Evolutionary conservation across 1,140 invertebrate genomes (phyloP).

Genomic region (Agraylea sexmaculata): DNA sequence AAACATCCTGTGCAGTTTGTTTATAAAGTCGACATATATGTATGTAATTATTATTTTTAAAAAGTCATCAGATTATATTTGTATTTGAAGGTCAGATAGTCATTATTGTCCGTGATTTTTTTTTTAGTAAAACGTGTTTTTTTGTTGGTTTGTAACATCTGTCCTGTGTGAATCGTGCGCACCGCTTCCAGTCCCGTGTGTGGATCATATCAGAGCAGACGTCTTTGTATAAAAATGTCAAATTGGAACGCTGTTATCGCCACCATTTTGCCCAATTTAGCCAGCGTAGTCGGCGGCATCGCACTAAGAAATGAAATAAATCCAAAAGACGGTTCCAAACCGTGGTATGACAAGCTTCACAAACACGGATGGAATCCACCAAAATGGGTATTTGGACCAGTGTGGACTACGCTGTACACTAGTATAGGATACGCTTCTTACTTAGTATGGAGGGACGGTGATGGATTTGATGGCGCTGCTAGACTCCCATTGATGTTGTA

Average conservation of each 20-base stretch:
- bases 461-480: conserved; percentile 46
- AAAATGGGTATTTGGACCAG: conserved; percentile 62
- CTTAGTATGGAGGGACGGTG: conserved; percentile 61
- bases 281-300: conserved; percentile 25
- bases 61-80: too few relatives aligned
- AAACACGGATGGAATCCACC: conserved; percentile 67
- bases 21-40: too few relatives aligned
- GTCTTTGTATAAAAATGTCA: too few relatives aligned
- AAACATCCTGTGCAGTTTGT: too few relatives aligned
- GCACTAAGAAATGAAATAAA: conserved; percentile 24
- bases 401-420: conserved; percentile 68
- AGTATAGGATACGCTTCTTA: conserved; percentile 77
- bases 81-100: too few relatives aligned
- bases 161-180: too few relatives aligned
- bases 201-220: too few relatives aligned
- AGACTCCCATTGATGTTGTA: conserved; percentile 58
- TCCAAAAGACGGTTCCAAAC: conserved; percentile 20
- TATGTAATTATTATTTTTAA: too few relatives aligned
- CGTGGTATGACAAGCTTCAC: conserved; percentile 48
- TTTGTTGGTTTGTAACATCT: too few relatives aligned
- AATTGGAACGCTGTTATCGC: conserved; percentile 23
- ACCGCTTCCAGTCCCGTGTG: too few relatives aligned
- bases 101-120: too few relatives aligned
- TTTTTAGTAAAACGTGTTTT: too few relatives aligned
- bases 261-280: conserved; percentile 27